Evolutionary conservation across 2,888 invertebrate species (phyloP).

Genomic region (Netelia inedita): DNA sequence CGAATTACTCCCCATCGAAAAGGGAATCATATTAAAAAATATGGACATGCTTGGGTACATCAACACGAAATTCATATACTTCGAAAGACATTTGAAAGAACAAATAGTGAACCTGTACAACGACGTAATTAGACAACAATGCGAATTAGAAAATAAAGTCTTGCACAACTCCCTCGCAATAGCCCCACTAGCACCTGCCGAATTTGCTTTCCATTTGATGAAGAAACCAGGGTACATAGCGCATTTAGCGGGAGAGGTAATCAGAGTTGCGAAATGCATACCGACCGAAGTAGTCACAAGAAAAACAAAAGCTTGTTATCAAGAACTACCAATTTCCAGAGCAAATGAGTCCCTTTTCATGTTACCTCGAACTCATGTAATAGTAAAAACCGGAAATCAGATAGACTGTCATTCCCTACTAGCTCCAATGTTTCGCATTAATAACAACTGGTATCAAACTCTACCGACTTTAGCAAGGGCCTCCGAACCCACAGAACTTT

Average conservation of each 20-base stretch:
- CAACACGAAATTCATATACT: slow-evolving; percentile 71
- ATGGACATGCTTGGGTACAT: slow-evolving; percentile 63
- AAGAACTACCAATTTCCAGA: slow-evolving; percentile 36
- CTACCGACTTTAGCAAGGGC: not conserved
- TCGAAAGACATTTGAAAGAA: slow-evolving; percentile 68
- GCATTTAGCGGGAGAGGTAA: slow-evolving; percentile 66
- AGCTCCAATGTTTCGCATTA: slow-evolving; percentile 4
- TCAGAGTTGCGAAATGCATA: slow-evolving; percentile 45
- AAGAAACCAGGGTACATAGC: slow-evolving; percentile 70
- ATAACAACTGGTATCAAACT: slow-evolving; percentile 21
- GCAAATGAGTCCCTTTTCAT: slow-evolving; percentile 31
- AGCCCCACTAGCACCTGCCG: slow-evolving; percentile 69
- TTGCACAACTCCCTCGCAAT: slow-evolving; percentile 68
- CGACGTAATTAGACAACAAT: slow-evolving; percentile 68
- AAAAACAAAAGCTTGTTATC: slow-evolving; percentile 34
- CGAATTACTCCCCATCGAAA: slow-evolving; percentile 8
- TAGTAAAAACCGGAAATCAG: slow-evolving; percentile 19
- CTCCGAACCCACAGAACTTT: not conserved
- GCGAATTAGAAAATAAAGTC: slow-evolving; percentile 70
- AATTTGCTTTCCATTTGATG: slow-evolving; percentile 70
- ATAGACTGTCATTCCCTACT: slow-evolving; percentile 15
- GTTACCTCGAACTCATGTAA: slow-evolving; percentile 24
- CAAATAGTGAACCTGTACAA: slow-evolving; percentile 57
- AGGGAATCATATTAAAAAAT: not conserved
- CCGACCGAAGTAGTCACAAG: slow-evolving; percentile 29